Conservation (phyloP, 2,113 vertebrate species). For the Axis porcinus region DNA sequence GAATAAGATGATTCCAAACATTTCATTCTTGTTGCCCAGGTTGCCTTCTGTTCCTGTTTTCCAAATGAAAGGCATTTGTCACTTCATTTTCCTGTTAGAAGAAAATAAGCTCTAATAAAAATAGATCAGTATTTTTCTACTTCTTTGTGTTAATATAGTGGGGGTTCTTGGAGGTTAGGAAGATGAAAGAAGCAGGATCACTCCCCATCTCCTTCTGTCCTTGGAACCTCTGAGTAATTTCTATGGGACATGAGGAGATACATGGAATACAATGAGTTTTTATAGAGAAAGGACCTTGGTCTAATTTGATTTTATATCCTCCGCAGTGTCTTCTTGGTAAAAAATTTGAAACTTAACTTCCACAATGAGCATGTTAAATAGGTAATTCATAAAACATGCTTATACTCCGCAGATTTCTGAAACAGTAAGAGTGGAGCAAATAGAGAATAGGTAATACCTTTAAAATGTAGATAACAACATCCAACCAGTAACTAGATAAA, state of each 20-base stretch:
- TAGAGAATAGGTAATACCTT: background rate
- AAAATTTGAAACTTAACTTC: background rate
- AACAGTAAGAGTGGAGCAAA: background rate
- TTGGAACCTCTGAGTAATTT: background rate
- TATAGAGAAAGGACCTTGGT: background rate
- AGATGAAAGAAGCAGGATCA: background rate
- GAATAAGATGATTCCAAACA: background rate
- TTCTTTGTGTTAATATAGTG: background rate
- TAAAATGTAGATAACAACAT: background rate
- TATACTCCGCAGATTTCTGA: background rate
- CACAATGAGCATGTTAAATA: background rate
- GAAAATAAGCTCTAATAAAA: background rate
- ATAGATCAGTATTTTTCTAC: background rate
- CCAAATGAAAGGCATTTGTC: background rate
- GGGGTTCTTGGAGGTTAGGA: background rate
- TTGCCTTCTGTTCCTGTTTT: background rate
- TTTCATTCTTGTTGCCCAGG: background rate
- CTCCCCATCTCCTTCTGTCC: background rate
- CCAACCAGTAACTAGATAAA: background rate
- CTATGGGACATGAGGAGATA: background rate
- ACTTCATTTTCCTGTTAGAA: background rate
- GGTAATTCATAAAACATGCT: background rate
- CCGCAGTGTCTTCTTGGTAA: background rate
- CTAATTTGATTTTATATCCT: background rate
- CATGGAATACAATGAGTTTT: background rate